phyloP scores from a whole-genome alignment of 2,888 invertebrate genomes.

The Caenorhabditis sp. region DNA sequence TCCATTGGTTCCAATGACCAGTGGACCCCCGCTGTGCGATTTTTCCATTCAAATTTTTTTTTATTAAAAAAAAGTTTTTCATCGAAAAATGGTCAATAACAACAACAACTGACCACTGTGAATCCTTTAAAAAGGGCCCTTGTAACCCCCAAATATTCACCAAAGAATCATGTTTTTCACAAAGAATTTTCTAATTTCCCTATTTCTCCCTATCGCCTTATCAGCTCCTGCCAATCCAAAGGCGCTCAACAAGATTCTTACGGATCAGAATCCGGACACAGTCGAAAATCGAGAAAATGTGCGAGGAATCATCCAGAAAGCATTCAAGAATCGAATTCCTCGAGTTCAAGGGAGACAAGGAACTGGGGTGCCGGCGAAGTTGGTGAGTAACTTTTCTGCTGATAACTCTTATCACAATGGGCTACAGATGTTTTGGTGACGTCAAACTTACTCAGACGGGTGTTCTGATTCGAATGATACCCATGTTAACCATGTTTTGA shows the following conservation, averaged over 20 bases:
- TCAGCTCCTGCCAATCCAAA: constrained; percentile 18
- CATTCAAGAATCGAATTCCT: constrained; percentile 36
- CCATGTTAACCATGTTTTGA: too few species aligned
- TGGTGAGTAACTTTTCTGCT: constrained; percentile 5
- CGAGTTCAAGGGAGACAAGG: constrained; percentile 47
- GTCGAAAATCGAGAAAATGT: constrained; percentile 46
- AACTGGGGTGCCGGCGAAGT: constrained; percentile 4
- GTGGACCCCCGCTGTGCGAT: too few species aligned
- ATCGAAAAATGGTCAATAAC: neutral
- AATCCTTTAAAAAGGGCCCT: neutral
- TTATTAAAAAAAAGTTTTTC: too few species aligned
- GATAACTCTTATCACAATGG: neutral
- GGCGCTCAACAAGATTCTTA: constrained; percentile 52
- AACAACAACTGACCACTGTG: neutral
- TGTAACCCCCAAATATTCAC: neutral
- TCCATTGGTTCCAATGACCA: too few species aligned
- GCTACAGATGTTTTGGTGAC: too few species aligned
- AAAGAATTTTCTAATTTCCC: too few species aligned
- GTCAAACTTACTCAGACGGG: too few species aligned
- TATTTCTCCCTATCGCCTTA: neutral
- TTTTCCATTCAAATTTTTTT: neutral
- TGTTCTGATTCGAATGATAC: too few species aligned
- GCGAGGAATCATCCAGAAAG: constrained; percentile 26
- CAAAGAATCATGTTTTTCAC: neutral
- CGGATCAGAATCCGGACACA: constrained; percentile 51